A percentile compares a stretch with the other conserved stretches of the same genome.
These are phyloP conservation scores for Amiota mariae DNA, from an alignment of 2,888 invertebrate species.

Conservation along the genomic window DNA sequence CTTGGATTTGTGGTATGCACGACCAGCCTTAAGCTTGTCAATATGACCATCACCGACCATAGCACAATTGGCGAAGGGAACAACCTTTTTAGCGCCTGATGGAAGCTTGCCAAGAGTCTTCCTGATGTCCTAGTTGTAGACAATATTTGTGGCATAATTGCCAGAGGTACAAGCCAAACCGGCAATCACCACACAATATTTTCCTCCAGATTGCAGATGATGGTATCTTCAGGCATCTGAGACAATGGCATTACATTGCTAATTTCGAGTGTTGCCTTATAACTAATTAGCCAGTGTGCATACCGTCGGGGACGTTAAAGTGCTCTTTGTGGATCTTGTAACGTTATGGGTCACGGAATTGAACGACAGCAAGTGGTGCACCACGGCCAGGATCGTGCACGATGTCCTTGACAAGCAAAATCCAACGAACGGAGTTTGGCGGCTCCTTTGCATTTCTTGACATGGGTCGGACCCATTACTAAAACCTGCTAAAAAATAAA, in stretches of 20 bases:
- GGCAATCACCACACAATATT: constrained; percentile 98
- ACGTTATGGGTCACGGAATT: constrained; percentile 98
- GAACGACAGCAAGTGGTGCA: constrained; percentile 96
- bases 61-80: constrained; percentile 98
- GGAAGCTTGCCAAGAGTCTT: constrained; percentile 98
- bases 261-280: constrained; percentile 89
- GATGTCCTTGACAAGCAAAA: constrained; percentile 90
- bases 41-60: constrained; percentile 99
- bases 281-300: constrained; percentile 99
- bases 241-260: constrained; percentile 99
- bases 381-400: constrained; percentile 99
- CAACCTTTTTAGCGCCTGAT: constrained; percentile 98
- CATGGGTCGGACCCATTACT: constrained; percentile 98
- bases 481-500: no score
- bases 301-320: constrained; percentile 98
- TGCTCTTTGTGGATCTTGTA: constrained; percentile 97
- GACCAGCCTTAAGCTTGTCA: constrained; percentile 99
- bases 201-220: constrained; percentile 98
- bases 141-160: constrained; percentile 99
- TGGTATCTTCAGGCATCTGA: constrained; percentile 99
- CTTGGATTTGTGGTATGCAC: constrained; percentile 99
- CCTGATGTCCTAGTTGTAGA: constrained; percentile 98
- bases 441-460: constrained; percentile 98
- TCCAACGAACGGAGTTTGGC: constrained; percentile 96
- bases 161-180: constrained; percentile 98